Percentiles rank a stretch among this genome's conserved stretches.
phyloP scores from a whole-genome alignment of 2,113 vertebrate genomes.

The Ifrita kowaldi region DNA sequence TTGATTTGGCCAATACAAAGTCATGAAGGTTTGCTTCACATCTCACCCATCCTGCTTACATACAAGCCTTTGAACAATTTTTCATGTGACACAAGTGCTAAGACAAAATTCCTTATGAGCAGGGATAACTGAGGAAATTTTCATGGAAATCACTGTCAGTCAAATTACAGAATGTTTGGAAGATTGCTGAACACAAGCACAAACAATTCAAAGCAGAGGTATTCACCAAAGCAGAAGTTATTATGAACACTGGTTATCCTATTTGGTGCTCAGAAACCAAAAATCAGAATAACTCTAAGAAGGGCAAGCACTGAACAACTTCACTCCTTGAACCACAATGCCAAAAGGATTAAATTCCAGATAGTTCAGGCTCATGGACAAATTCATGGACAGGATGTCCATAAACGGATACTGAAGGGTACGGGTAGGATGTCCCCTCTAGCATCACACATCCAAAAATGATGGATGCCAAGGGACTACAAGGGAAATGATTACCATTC shows the following conservation, averaged over 20 bases:
- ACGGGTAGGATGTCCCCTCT: not conserved
- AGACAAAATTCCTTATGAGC: not conserved
- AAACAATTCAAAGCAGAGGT: not conserved
- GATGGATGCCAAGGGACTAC: not conserved
- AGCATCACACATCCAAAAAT: not conserved
- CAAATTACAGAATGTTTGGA: not conserved
- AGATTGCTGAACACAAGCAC: not conserved
- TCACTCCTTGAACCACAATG: not conserved
- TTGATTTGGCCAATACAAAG: not conserved
- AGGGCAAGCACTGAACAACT: not conserved
- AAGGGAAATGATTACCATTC: not conserved
- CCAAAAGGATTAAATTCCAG: not conserved
- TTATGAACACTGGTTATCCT: not conserved
- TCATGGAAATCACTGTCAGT: not conserved
- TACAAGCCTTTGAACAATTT: not conserved
- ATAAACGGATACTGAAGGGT: not conserved
- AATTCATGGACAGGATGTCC: not conserved
- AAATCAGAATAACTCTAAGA: not conserved
- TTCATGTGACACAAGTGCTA: not conserved
- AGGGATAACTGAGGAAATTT: not conserved
- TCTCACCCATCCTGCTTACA: not conserved
- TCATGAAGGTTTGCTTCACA: not conserved
- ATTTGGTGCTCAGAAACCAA: not conserved
- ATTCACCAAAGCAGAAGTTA: not conserved
- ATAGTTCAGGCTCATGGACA: not conserved